These are phyloP conservation scores for Melanotaenia trifasciata DNA, from an alignment of 2,797 vertebrate genomes.

Conservation along the genomic window DNA sequence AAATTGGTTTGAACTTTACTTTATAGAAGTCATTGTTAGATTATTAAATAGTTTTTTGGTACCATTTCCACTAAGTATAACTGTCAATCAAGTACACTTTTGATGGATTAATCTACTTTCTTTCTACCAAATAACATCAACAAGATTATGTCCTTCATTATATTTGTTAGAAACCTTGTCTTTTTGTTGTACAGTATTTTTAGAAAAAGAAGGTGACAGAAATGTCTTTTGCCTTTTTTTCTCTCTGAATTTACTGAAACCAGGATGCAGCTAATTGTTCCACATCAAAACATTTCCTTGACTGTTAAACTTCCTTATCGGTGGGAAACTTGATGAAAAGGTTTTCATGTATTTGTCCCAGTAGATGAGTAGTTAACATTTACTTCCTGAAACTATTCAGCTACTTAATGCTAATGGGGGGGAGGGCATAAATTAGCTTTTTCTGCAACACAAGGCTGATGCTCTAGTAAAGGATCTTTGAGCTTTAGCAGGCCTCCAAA, in stretches of 20 bases:
- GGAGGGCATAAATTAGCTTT: not conserved
- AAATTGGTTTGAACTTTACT: slow-evolving; percentile 8
- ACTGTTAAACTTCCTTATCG: slow-evolving; percentile 35
- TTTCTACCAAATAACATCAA: not conserved
- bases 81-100: not conserved
- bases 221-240: slow-evolving; percentile 20
- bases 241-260: slow-evolving; percentile 34
- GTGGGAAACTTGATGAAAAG: slow-evolving; percentile 6
- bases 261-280: slow-evolving; percentile 61
- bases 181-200: slow-evolving; percentile 24
- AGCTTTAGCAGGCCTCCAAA: slow-evolving; percentile 22
- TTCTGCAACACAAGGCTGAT: not conserved
- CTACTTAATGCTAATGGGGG: not conserved
- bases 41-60: not conserved
- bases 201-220: slow-evolving; percentile 50
- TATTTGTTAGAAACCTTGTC: slow-evolving; percentile 30
- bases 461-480: slow-evolving; percentile 14
- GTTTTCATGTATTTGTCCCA: not conserved
- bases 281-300: slow-evolving; percentile 64
- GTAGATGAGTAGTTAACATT: not conserved
- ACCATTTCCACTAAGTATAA: not conserved
- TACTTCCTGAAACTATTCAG: not conserved
- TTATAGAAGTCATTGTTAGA: not conserved
- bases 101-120: not conserved
- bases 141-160: not conserved